Conservation (phyloP, 2,888 invertebrate species). For the Ophion ellenae region DNA sequence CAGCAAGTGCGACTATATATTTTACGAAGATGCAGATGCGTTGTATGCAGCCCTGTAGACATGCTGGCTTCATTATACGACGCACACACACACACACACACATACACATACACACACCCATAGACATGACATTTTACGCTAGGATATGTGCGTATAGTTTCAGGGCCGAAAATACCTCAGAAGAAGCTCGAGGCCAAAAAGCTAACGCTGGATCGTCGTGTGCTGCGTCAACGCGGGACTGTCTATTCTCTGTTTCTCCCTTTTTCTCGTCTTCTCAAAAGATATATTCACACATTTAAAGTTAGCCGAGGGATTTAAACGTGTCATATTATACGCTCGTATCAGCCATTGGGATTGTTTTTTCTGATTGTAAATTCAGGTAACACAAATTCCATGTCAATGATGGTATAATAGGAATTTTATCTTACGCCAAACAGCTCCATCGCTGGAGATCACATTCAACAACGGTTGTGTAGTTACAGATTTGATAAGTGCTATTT, state of each 20-base stretch:
- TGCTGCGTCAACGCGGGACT: constrained; percentile 46
- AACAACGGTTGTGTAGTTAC: too few species aligned
- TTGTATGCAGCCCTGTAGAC: constrained; percentile 37
- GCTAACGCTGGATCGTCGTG: constrained; percentile 62
- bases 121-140: constrained; percentile 45
- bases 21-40: constrained; percentile 36
- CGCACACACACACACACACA: neutral
- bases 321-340: too few species aligned
- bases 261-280: constrained; percentile 8
- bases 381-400: too few species aligned
- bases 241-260: neutral
- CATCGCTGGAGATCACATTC: too few species aligned
- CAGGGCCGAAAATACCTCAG: constrained; percentile 65
- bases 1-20: constrained; percentile 33
- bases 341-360: too few species aligned
- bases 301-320: neutral
- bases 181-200: constrained; percentile 64
- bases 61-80: neutral
- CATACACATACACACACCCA: neutral
- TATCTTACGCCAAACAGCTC: too few species aligned
- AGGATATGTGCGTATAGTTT: constrained; percentile 58
- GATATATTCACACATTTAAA: constrained; percentile 30
- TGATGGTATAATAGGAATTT: too few species aligned
- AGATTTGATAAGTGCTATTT: too few species aligned
- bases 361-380: too few species aligned